phyloP scores from a whole-genome alignment of 2,888 invertebrate species.

The Rhagophthalmus giganteus region DNA sequence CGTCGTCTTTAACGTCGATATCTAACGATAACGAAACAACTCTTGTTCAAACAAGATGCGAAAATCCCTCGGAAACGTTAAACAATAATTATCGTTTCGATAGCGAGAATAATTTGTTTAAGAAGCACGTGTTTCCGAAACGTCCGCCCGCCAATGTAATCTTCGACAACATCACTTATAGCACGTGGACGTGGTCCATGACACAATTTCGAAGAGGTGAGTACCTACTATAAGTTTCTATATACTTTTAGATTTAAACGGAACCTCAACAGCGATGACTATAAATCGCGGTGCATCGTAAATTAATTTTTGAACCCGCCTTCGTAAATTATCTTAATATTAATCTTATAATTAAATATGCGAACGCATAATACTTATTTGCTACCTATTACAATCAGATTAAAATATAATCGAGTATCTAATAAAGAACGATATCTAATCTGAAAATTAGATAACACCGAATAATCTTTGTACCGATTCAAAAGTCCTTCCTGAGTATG shows the following conservation, averaged over 20 bases:
- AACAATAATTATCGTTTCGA: constrained; percentile 40
- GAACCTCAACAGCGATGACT: too few species aligned
- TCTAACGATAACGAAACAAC: constrained; percentile 37
- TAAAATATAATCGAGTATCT: too few species aligned
- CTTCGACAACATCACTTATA: constrained; percentile 69
- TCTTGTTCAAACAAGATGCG: constrained; percentile 37
- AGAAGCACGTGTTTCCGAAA: constrained; percentile 57
- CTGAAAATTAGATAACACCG: too few species aligned
- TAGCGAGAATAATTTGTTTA: constrained; percentile 37
- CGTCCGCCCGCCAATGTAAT: constrained; percentile 69
- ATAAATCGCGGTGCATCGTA: too few species aligned
- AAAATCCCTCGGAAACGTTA: constrained; percentile 29
- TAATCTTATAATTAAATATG: too few species aligned
- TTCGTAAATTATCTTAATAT: too few species aligned
- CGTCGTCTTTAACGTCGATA: constrained; percentile 43
- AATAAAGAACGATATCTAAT: too few species aligned
- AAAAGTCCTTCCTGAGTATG: too few species aligned
- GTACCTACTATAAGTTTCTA: constrained; percentile 16
- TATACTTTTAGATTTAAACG: background rate
- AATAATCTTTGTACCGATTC: too few species aligned
- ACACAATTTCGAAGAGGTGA: constrained; percentile 46
- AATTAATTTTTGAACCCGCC: too few species aligned
- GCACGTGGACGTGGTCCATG: constrained; percentile 57
- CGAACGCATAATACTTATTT: too few species aligned
- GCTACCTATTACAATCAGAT: too few species aligned